A percentile compares a stretch with the other conserved stretches of the same genome.
Evolutionary conservation across 2,888 invertebrate genomes (phyloP).

Genomic region (Drosophila neutralis): DNA sequence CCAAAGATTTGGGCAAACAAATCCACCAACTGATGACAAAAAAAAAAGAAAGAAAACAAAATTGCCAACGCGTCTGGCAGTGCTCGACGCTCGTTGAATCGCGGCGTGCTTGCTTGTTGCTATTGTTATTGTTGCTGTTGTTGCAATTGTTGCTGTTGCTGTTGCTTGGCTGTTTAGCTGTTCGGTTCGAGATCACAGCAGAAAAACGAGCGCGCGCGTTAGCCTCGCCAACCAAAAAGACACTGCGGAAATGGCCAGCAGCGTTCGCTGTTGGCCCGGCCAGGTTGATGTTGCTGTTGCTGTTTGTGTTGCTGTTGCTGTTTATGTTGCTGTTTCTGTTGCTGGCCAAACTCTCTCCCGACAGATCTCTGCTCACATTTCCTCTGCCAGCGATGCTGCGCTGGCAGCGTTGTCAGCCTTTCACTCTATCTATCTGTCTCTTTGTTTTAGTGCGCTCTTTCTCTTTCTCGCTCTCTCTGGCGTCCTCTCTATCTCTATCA

Average conservation of each 20-base stretch:
- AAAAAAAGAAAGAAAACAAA: background rate
- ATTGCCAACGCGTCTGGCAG: slow-evolving; percentile 32
- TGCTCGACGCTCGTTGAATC: slow-evolving; percentile 18
- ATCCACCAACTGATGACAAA: slow-evolving; percentile 10
- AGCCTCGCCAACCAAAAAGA: slow-evolving; percentile 82
- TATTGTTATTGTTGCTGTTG: slow-evolving; percentile 9
- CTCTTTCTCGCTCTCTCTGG: slow-evolving; percentile 14
- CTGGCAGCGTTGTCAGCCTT: slow-evolving; percentile 16
- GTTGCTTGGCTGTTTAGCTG: slow-evolving; percentile 21
- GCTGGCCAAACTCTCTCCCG: slow-evolving; percentile 50
- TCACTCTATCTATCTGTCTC: slow-evolving; percentile 17
- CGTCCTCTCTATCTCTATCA: slow-evolving; percentile 12
- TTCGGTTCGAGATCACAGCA: slow-evolving; percentile 60
- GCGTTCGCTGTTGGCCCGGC: slow-evolving; percentile 40
- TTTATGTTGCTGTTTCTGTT: slow-evolving; percentile 20
- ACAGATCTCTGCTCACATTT: slow-evolving; percentile 63
- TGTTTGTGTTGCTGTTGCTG: slow-evolving; percentile 8
- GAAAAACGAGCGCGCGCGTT: slow-evolving; percentile 74
- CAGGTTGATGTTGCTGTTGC: slow-evolving; percentile 26
- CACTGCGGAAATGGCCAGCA: slow-evolving; percentile 73
- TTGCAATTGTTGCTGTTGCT: background rate
- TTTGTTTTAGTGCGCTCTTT: slow-evolving; percentile 7
- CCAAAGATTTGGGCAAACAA: background rate
- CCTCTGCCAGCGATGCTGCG: slow-evolving; percentile 17
- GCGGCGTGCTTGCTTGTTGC: slow-evolving; percentile 19